These are phyloP conservation scores for Phyllostomus hastatus DNA, from an alignment of 2,113 vertebrate genomes.

Conservation along the genomic window DNA sequence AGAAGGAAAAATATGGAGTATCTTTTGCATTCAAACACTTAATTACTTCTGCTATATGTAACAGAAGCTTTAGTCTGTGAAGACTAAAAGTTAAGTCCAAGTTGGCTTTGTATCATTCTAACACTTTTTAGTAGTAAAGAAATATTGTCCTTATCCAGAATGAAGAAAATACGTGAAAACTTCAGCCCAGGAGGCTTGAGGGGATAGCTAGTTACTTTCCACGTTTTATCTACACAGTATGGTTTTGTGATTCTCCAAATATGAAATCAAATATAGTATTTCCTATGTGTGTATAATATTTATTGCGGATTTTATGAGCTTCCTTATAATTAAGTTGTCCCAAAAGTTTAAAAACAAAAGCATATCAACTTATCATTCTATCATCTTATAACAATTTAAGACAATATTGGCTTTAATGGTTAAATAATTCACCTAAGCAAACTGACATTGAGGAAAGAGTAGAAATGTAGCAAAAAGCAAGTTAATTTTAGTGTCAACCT, in stretches of 20 bases:
- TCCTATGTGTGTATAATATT: neutral
- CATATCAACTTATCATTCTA: neutral
- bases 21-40: slow-evolving; percentile 18
- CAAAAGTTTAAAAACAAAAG: slow-evolving; percentile 1
- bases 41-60: neutral
- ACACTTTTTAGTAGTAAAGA: neutral
- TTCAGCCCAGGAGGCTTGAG: neutral
- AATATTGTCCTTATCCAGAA: neutral
- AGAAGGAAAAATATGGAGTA: neutral
- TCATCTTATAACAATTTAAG: neutral
- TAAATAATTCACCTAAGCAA: slow-evolving; percentile 7
- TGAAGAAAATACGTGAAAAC: slow-evolving; percentile 14
- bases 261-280: neutral
- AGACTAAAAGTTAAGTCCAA: neutral
- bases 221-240: neutral
- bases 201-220: neutral
- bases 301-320: neutral
- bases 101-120: neutral
- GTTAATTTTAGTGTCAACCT: neutral
- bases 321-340: neutral
- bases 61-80: neutral
- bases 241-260: neutral
- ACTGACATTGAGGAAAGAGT: neutral
- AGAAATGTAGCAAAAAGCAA: neutral
- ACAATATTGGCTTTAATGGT: neutral